Percentiles rank a stretch among this genome's conserved stretches.
Evolutionary conservation across 2,113 vertebrate genomes (phyloP).

Genomic region (Illadopsis cleaveri): DNA sequence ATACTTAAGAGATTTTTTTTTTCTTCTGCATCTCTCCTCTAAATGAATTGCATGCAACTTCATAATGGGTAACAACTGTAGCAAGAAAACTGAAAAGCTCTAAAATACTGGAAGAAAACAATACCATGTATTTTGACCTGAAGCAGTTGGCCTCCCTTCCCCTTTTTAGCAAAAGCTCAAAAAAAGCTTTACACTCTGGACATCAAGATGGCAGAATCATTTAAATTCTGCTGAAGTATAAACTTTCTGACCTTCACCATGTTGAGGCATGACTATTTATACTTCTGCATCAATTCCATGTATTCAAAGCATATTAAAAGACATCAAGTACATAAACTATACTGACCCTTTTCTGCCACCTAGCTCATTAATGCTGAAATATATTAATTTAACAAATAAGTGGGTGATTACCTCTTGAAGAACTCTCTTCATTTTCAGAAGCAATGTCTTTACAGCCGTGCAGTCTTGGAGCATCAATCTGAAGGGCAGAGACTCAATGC

Average conservation of each 20-base stretch:
- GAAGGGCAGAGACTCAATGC: constrained; percentile 88
- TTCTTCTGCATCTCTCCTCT: not conserved
- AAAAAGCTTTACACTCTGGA: not conserved
- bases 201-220: not conserved
- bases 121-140: not conserved
- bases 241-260: not conserved
- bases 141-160: not conserved
- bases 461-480: constrained; percentile 96
- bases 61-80: not conserved
- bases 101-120: not conserved
- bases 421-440: constrained; percentile 91
- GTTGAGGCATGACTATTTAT: not conserved
- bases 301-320: not conserved
- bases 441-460: constrained; percentile 91
- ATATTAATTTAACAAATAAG: not conserved
- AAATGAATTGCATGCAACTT: not conserved
- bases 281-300: not conserved
- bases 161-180: not conserved
- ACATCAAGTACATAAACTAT: not conserved
- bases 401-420: constrained; percentile 90
- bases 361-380: not conserved
- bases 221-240: not conserved
- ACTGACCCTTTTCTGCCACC: not conserved
- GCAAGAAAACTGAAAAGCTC: not conserved
- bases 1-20: not conserved